Base-by-base conservation (phyloP, 2,113 vertebrate species). In the Coptodon rendalli region DNA sequence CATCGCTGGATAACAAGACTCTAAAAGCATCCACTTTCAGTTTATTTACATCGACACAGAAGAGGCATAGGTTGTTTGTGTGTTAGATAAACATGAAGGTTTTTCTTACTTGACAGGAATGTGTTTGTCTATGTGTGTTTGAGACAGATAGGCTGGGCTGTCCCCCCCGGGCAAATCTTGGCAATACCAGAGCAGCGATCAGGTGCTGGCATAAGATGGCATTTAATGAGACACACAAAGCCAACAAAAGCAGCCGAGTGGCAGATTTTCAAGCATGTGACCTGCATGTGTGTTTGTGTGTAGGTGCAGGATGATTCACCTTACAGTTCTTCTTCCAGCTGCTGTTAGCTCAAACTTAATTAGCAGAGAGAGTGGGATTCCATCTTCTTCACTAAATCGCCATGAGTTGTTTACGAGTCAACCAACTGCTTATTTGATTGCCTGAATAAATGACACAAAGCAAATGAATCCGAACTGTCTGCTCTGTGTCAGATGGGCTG, bases 271-370 rank as follows among this genome's bases (percentile, higher is more conserved):
- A 80, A 73, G 61, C 31, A 52, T 80, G 90, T 59, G 52, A 80
- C 59, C 38, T 81, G 79, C 50, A n/a, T 89, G 56, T 82, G 40
- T 71, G 87, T 83, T 59, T 85, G 86, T 90, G 89, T 22, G 83
- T 78, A 68, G 82, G 87, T 66, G 86, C 80, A 29, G 76, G 81
- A 89, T 90, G 87, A 94, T 90, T 91, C 86, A 89, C 84, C 88
- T 89, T 81, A 87, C 81, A 76, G 85, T 87, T 87, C 84, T 66
- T 90, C 87, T 90, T 85, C 87, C 88, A 92, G 93, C 92, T 94
- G 91, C 88, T 89, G 53, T 89, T 82, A 29, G 91, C 76, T 82
- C 89, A 83, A 87, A 93, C 85, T 89, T 91, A 94, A 94, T 95
- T 93, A 94, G 50, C 43, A 92, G 9, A 57, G 54, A 81, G 56